phyloP scores from a whole-genome alignment of 2,113 vertebrate species.

The Phainopepla nitens region DNA sequence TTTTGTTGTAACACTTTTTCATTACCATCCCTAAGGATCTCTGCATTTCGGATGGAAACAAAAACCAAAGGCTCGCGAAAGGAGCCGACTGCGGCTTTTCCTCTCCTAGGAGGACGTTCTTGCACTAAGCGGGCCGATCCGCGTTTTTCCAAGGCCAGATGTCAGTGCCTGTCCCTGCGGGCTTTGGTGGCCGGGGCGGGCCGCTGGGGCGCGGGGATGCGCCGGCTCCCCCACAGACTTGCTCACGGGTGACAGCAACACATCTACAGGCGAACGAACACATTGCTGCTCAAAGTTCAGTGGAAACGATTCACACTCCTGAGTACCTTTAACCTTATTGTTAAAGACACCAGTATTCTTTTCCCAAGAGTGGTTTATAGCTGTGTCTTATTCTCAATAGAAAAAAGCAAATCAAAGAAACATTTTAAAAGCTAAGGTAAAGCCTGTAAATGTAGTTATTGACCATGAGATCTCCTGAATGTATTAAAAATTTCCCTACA shows the following conservation, averaged over 20 bases:
- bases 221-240: too few species aligned
- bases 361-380: background rate
- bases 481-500: background rate
- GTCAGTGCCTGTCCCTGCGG: background rate
- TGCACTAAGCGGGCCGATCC: background rate
- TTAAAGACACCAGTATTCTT: background rate
- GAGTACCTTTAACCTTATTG: background rate
- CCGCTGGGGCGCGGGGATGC: too few species aligned
- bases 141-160: background rate
- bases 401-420: background rate
- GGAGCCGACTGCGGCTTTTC: background rate
- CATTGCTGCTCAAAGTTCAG: background rate
- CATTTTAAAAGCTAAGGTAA: background rate
- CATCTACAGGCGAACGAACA: too few species aligned
- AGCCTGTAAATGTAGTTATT: background rate
- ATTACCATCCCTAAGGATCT: fast-evolving
- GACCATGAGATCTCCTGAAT: background rate
- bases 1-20: background rate
- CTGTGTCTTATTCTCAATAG: background rate
- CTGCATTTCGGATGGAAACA: background rate
- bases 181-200: background rate
- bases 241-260: too few species aligned
- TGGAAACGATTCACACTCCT: background rate
- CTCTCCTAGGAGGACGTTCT: background rate
- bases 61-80: background rate